Percentiles rank a stretch among this genome's conserved stretches.
These are phyloP conservation scores for Trialeurodes vaporariorum DNA, from an alignment of 1,140 invertebrate species.

Conservation along the genomic window DNA sequence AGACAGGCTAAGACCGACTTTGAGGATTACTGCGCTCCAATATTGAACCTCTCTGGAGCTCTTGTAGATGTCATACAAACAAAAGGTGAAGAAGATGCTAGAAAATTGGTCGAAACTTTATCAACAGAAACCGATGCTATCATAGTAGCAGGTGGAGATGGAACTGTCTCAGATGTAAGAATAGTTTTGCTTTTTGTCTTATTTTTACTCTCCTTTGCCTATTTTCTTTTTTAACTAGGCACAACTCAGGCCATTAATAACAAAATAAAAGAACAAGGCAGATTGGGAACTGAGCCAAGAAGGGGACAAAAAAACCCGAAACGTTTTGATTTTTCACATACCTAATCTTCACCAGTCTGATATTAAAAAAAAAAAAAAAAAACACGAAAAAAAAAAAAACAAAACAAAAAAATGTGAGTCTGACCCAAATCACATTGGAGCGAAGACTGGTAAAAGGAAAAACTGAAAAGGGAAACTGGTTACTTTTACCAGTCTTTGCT, in stretches of 20 bases:
- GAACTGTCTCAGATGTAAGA: constrained; percentile 68
- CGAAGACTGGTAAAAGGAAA: no score
- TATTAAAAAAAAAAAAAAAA: no score
- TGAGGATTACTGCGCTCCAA: constrained; percentile 85
- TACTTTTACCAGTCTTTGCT: no score
- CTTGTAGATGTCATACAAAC: constrained; percentile 69
- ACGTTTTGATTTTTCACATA: background rate
- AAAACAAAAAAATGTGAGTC: no score
- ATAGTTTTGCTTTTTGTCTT: background rate
- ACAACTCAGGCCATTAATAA: background rate
- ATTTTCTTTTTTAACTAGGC: background rate
- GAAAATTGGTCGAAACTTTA: constrained; percentile 50
- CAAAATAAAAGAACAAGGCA: background rate
- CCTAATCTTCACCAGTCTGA: no score
- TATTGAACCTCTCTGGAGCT: constrained; percentile 79
- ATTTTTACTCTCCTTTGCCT: background rate
- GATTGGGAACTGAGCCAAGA: background rate
- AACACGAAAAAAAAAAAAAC: no score
- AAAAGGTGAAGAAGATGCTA: constrained; percentile 74
- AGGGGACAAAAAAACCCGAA: no score
- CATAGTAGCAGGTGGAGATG: constrained; percentile 86
- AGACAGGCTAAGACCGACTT: constrained; percentile 55
- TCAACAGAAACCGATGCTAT: constrained; percentile 68
- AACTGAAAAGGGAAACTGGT: no score
- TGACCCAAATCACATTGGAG: no score